Base-by-base conservation (phyloP, 2,888 invertebrate genomes). In the Melinopterus prodromus region DNA sequence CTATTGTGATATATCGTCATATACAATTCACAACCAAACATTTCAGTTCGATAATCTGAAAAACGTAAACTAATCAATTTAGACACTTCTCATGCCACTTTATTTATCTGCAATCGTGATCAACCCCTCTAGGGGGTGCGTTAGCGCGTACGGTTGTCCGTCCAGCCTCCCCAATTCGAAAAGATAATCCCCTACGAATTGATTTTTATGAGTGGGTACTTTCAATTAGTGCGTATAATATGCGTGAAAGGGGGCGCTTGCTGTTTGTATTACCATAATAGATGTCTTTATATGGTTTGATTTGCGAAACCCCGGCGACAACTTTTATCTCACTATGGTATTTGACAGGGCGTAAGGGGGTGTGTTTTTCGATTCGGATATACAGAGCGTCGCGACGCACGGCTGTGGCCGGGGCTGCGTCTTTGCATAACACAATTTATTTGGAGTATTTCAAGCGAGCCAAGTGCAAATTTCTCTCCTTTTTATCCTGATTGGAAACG, bases 381-480 rank as follows among this genome's bases (percentile, higher is more conserved):
- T 53, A 53, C 53, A 53, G 53, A 12, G 53, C 7, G 53, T 7
- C 53, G 38, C 16, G 72, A 16, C 72, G 35, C 5, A n/a, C 15
- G 3, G 35, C n/a, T 14, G 36, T 78, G 77, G 38, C 35, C 37
- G 77, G 70, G 38, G 74, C 74, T 74, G 69, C 77, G 74, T 77
- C 77, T 80, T 70, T 77, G 75, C 79, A 77, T 80, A 80, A 80
- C 79, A 69, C 26, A 70, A 80, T 80, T 80, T 75, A 72, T 72
- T 72, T 77, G 74, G 77, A 72, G 79, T 79, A 79, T 81, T 81
- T 81, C 79, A 81, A 79, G 86, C 85, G 84, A 87, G 87, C 88
- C 88, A 88, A 88, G 88, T 87, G 88, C 88, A 89, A 89, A 89
- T 88, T 88, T 86, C 85, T 77, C 84, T 85, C 87, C 87, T 89